A percentile compares a stretch with the other conserved stretches of the same genome.
phyloP scores from a whole-genome alignment of 2,888 invertebrate species.

The Xylocampa areola region DNA sequence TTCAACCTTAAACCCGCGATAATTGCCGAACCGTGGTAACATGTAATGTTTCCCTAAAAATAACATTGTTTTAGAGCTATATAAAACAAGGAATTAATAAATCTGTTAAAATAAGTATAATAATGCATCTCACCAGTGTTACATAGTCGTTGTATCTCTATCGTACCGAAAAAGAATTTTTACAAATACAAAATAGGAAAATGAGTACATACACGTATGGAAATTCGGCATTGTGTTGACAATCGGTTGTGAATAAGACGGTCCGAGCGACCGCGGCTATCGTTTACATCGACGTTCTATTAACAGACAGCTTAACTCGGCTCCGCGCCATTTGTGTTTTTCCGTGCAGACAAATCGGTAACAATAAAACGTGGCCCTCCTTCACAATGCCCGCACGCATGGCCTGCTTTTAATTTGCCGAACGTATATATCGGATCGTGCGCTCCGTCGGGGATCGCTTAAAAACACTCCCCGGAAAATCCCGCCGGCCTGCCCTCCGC shows the following conservation, averaged over 20 bases:
- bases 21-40: too few species aligned
- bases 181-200: slow-evolving; percentile 14
- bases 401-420: slow-evolving; percentile 88
- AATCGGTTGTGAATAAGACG: slow-evolving; percentile 45
- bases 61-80: too few species aligned
- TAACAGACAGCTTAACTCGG: slow-evolving; percentile 83
- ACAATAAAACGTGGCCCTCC: slow-evolving; percentile 84
- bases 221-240: slow-evolving; percentile 45
- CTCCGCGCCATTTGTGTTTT: slow-evolving; percentile 85
- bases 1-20: too few species aligned
- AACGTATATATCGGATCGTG: slow-evolving; percentile 80
- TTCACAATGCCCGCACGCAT: slow-evolving; percentile 85
- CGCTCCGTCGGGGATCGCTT: slow-evolving; percentile 75
- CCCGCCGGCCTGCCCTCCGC: slow-evolving; percentile 65
- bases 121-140: too few species aligned
- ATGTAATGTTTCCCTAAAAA: too few species aligned
- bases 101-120: too few species aligned
- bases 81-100: too few species aligned
- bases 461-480: slow-evolving; percentile 85
- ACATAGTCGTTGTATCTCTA: too few species aligned
- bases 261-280: slow-evolving; percentile 63
- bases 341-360: slow-evolving; percentile 86
- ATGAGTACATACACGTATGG: slow-evolving; percentile 22
- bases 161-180: slow-evolving; percentile 5
- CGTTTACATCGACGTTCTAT: slow-evolving; percentile 79